phyloP scores from a whole-genome alignment of 1,140 invertebrate genomes.

The Dinothrombium tinctorium region DNA sequence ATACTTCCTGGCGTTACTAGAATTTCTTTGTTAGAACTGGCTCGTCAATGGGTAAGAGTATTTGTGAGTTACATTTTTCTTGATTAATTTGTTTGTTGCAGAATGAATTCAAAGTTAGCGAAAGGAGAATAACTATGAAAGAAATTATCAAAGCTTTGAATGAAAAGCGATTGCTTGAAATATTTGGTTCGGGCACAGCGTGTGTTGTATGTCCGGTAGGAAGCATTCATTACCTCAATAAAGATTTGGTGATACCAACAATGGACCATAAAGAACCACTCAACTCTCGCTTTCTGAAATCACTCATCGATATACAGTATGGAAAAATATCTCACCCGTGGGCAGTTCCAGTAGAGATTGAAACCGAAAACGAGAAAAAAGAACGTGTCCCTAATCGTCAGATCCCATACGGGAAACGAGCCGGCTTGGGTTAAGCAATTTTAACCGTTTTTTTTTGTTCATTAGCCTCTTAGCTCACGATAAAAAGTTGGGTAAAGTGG shows the following conservation, averaged over 20 bases:
- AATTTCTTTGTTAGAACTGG: conserved; percentile 24
- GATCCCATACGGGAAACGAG: no score
- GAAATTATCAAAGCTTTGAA: conserved; percentile 45
- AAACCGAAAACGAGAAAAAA: no score
- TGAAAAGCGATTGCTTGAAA: conserved; percentile 57
- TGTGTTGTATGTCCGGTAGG: conserved; percentile 72
- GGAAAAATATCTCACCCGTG: no score
- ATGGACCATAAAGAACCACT: conserved; percentile 7
- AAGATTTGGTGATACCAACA: conserved; percentile 18
- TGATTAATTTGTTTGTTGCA: conserved; percentile 16
- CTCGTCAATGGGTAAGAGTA: conserved; percentile 16
- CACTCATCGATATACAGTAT: conserved; percentile 14
- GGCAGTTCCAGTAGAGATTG: no score
- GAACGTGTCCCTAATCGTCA: no score
- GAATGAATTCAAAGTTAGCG: conserved; percentile 57
- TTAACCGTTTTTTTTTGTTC: no score
- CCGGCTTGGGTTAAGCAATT: no score
- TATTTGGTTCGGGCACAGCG: conserved; percentile 85
- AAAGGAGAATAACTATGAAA: conserved; percentile 62
- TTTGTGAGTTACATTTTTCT: no score
- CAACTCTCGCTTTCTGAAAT: conserved; percentile 5
- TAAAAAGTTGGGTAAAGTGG: no score
- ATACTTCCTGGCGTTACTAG: conserved; percentile 28
- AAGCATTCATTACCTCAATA: conserved; percentile 42
- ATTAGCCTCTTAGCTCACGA: no score